These are phyloP conservation scores for Prosapia bicincta DNA, from an alignment of 2,888 invertebrate species.

Conservation along the genomic window DNA sequence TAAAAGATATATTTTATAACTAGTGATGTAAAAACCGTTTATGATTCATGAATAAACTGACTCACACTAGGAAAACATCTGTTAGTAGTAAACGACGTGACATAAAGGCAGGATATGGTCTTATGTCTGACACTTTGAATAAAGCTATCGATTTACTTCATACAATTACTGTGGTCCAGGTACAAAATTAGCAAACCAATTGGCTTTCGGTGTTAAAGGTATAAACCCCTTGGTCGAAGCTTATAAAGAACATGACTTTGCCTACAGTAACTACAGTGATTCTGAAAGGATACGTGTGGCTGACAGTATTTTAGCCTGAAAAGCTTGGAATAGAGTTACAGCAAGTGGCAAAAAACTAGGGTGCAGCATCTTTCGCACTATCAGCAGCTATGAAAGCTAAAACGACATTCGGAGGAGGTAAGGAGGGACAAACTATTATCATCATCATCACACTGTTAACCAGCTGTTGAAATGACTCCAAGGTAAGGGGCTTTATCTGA, in stretches of 20 bases:
- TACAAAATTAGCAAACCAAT: constrained; percentile 27
- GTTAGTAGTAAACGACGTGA: no score
- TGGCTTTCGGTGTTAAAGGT: constrained; percentile 18
- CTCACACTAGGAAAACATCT: no score
- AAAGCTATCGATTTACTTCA: constrained; percentile 20
- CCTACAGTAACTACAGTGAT: constrained; percentile 21
- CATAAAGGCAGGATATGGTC: no score
- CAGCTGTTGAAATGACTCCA: neutral
- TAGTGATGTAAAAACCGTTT: no score
- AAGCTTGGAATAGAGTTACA: constrained; percentile 30
- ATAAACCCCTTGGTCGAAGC: constrained; percentile 33
- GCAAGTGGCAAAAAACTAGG: constrained; percentile 17
- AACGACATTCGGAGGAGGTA: constrained; percentile 20
- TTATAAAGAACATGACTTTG: constrained; percentile 31
- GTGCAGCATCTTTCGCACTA: constrained; percentile 31
- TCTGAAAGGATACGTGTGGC: constrained; percentile 23
- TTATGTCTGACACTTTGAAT: constrained; percentile 3
- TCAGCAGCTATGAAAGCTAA: constrained; percentile 34
- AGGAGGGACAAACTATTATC: neutral
- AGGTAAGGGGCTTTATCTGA: constrained; percentile 22
- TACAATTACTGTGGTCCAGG: constrained; percentile 33
- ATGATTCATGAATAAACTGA: no score
- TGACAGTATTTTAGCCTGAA: constrained; percentile 18
- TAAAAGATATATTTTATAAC: no score
- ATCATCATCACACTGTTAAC: neutral